A percentile compares a stretch with the other conserved stretches of the same genome.
These are phyloP conservation scores for Hoplias malabaricus DNA, from an alignment of 2,113 vertebrate genomes.

Conservation along the genomic window DNA sequence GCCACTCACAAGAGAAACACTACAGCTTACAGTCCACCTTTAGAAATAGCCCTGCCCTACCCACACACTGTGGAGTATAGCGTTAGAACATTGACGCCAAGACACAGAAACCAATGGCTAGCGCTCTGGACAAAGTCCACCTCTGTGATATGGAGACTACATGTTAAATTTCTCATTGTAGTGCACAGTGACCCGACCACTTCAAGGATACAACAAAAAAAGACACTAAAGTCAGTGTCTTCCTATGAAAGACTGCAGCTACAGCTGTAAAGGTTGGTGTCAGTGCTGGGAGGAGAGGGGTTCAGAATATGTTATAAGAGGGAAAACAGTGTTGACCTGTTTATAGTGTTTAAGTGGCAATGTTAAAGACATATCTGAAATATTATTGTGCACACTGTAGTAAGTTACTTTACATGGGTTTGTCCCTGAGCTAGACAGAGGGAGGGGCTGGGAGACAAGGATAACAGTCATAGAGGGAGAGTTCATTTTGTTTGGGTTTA, in stretches of 20 bases:
- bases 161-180: slow-evolving; percentile 44
- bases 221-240: slow-evolving; percentile 20
- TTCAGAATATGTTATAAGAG: too few relatives aligned
- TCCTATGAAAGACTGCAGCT: neutral
- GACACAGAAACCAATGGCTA: neutral
- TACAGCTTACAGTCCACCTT: neutral
- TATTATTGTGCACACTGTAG: too few relatives aligned
- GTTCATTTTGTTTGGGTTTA: too few relatives aligned
- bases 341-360: too few relatives aligned
- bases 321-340: too few relatives aligned
- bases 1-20: neutral
- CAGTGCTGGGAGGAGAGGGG: too few relatives aligned
- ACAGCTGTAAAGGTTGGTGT: neutral
- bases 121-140: slow-evolving; percentile 15
- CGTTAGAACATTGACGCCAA: slow-evolving; percentile 34
- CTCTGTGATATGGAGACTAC: slow-evolving; percentile 34
- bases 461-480: too few relatives aligned
- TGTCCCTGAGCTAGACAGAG: too few relatives aligned
- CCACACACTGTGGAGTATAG: slow-evolving; percentile 7
- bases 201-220: slow-evolving; percentile 19
- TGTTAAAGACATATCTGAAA: too few relatives aligned
- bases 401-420: too few relatives aligned
- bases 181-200: slow-evolving; percentile 14
- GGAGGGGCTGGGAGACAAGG: too few relatives aligned
- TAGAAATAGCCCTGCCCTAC: neutral